Percentiles rank a stretch among this genome's conserved stretches.
These are phyloP conservation scores for Semnopithecus entellus DNA, from an alignment of 2,113 vertebrate genomes.

Conservation along the genomic window DNA sequence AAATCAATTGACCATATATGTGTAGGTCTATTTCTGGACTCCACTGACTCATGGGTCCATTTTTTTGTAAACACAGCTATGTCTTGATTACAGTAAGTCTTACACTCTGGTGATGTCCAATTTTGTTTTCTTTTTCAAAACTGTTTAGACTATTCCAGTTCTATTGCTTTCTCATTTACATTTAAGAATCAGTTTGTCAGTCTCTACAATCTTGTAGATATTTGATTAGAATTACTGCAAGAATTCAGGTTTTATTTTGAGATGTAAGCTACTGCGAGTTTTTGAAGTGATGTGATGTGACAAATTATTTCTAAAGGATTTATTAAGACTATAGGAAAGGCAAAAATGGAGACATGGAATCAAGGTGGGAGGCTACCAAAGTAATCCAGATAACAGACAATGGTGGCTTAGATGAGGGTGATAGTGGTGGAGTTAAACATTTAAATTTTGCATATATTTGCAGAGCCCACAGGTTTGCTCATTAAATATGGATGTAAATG, in stretches of 20 bases:
- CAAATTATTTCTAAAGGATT: background rate
- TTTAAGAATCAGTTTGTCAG: background rate
- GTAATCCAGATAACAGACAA: constrained; percentile 6
- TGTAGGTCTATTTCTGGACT: background rate
- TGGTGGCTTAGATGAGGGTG: background rate
- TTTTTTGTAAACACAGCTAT: background rate
- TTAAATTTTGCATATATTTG: constrained; percentile 2
- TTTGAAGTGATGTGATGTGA: background rate
- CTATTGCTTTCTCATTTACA: background rate
- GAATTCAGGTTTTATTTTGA: constrained; percentile 25
- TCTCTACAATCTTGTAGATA: background rate
- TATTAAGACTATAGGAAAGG: background rate
- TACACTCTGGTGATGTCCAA: background rate
- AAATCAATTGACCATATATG: background rate
- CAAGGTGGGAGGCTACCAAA: background rate
- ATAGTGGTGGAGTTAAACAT: background rate
- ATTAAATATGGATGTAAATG: constrained; percentile 9
- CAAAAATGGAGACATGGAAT: constrained; percentile 19
- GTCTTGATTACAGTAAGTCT: background rate
- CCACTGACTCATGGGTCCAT: background rate
- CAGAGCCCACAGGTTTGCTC: background rate
- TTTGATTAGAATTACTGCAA: background rate
- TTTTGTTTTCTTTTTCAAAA: background rate
- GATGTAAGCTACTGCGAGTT: background rate
- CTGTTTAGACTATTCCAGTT: background rate